Base-by-base conservation (phyloP, 2,797 vertebrate genomes). In the Myiothlypis chrysogaster region DNA sequence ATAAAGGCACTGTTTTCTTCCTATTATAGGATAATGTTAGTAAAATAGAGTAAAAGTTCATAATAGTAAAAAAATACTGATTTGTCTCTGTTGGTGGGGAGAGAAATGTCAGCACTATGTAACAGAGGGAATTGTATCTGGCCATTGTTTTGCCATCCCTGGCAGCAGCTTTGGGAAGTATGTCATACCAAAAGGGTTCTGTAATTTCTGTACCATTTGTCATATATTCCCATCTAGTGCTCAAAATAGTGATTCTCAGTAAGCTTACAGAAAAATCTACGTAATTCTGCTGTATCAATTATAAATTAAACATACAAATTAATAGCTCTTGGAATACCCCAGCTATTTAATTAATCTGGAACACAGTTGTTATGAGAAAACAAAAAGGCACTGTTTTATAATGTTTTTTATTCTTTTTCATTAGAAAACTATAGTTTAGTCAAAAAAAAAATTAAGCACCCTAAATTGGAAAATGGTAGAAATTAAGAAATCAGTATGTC, bases 301-400 rank as follows among this genome's bases (percentile, higher is more conserved):
- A 83, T 80, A 96, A 87, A 22, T 96, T 75, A 93, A 91, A 76
- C 20, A 53, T 65, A 83, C 32, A 94, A 90, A 87, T 77, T 95
- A 83, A 76, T 60, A 73, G 41, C 23, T 84, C 66, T 95, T 91
- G 52, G 64, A 91, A 81, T 90, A 92, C 30, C n/a, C 55, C 41
- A 72, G 43, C 71, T 80, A 60, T 22, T 91, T 97, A 93, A 95
- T 87, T 96, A 76, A 88, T 83, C 85, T 90, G 83, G 91, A 96
- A 84, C 3, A 8, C 21, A 78, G 52, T 68, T 94, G 47, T 90
- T 63, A 92, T 3, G 2, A 76, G 73, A 83, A 96, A 94, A 96
- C 49, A 73, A 87, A 71, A 72, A 7, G 24, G 10, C 32, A 25
- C 21, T 70, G 30, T 41, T 84, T 92, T 93, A 66, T 75, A 85